Base-by-base conservation (phyloP, 64 coral and sea anemone genomes). In the Catalaphyllia jardinei region DNA sequence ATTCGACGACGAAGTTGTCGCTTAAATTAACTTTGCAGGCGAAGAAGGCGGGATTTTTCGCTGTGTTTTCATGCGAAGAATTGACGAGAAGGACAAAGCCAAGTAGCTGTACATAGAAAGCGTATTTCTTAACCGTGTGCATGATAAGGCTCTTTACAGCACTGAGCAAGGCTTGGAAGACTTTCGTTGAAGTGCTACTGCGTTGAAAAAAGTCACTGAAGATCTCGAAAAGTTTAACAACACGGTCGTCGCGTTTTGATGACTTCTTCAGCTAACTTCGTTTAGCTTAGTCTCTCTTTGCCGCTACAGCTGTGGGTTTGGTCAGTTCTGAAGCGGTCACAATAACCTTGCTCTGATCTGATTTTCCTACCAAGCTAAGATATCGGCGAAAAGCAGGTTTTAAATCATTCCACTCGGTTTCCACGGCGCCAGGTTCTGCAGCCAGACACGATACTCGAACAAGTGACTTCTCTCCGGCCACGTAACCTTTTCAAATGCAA, bases 401-500 rank as follows among this genome's bases (percentile, higher is more conserved):
- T 14, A 52, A 51, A 13, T 24, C 24, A 51, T 50, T 46, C 35
- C 22, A 69, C 24, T 11, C 63, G 35, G 81, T 85, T 71, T 85
- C 81, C 81, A 49, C n/a, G 71, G 81, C 33, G 42, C 63, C 38
- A 12, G 42, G 1, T 71, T 85, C 17, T 71, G 33, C 35, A 69
- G 62, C 5, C 62, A 85, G 81, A 71, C 81, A 85, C 24, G 81
- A 24, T 71, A 28, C 28, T 27, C 6, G 29, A 85, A 52, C 62
- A 71, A 85, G 39, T 85, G 81, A 30, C 22, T 46, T 49, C 20
- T 22, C 15, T 77, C 74, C 42, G 42, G 42, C 42, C 74, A 77
- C 74, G 38, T n/a, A 77, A 49, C 39, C 80, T 27, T 71, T 85
- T 85, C 62, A 46, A 38, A 85, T 85, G 81, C 63, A 85, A 85